phyloP scores from a whole-genome alignment of 2,113 vertebrate species.

The Cygnus atratus region DNA sequence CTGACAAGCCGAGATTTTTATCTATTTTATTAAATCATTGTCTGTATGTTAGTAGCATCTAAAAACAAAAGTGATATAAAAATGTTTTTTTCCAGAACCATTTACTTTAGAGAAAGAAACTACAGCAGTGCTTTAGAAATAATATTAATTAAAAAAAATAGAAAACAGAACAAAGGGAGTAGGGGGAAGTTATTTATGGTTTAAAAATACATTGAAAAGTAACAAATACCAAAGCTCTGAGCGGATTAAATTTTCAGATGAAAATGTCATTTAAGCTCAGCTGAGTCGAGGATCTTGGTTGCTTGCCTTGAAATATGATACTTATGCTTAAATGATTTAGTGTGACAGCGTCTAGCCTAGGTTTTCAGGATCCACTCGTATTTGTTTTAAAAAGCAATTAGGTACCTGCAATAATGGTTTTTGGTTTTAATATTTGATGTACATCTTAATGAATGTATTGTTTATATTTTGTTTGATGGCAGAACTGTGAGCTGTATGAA shows the following conservation, averaged over 20 bases:
- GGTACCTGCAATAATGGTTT: neutral
- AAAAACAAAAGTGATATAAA: neutral
- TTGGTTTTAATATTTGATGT: neutral
- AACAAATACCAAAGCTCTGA: constrained; percentile 3
- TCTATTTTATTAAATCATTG: neutral
- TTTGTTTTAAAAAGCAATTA: neutral
- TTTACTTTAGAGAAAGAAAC: neutral
- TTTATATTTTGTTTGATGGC: neutral
- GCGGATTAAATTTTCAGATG: constrained; percentile 56
- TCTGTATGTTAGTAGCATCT: neutral
- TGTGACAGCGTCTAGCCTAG: neutral
- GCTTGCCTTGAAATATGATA: constrained; percentile 58
- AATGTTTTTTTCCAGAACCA: neutral
- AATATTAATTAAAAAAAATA: neutral
- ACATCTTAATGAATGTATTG: neutral
- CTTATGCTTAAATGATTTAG: constrained; percentile 47
- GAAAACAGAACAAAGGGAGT: neutral
- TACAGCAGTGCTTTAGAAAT: neutral
- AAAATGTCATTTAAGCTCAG: constrained; percentile 42
- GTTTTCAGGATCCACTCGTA: constrained; percentile 22
- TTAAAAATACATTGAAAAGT: neutral
- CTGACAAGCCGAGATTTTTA: neutral
- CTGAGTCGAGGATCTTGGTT: constrained; percentile 42
- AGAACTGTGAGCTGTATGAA: neutral
- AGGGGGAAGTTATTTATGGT: neutral